A percentile compares a stretch with the other conserved stretches of the same genome.
Conservation (phyloP, 1,140 invertebrate genomes). For the Dendroctonus ponderosae region DNA sequence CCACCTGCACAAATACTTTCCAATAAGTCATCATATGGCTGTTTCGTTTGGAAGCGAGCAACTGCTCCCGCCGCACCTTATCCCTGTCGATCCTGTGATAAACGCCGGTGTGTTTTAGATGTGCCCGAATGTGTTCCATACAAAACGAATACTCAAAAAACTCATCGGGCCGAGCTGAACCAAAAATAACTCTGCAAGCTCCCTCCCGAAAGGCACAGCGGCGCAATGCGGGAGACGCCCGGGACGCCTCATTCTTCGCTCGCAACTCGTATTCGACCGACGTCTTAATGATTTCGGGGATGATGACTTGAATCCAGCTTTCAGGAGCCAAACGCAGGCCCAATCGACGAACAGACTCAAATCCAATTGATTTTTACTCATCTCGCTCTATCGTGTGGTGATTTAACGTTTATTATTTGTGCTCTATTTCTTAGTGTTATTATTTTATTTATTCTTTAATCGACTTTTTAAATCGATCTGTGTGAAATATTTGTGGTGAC, state of each 20-base stretch:
- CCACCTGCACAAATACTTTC: conserved; percentile 28
- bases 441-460: conserved; percentile 32
- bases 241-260: conserved; percentile 64
- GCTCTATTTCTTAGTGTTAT: conserved; percentile 34
- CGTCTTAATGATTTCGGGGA: conserved; percentile 81
- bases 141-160: conserved; percentile 14
- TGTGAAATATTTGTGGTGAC: conserved; percentile 48
- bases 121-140: background rate
- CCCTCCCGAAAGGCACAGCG: conserved; percentile 45
- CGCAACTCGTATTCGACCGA: conserved; percentile 83
- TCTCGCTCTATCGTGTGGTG: conserved; percentile 37
- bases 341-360: conserved; percentile 29
- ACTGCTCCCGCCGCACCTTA: background rate
- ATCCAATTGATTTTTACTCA: conserved; percentile 20
- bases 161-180: background rate
- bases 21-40: conserved; percentile 17
- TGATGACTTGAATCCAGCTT: conserved; percentile 69
- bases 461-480: conserved; percentile 41
- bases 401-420: conserved; percentile 38
- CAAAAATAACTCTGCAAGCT: conserved; percentile 43
- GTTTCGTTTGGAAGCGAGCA: background rate
- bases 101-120: background rate
- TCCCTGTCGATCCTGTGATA: conserved; percentile 4
- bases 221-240: conserved; percentile 49
- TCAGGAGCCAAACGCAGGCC: conserved; percentile 31